These are phyloP conservation scores for Psephotus haematonotus DNA, from an alignment of 2,113 vertebrate species.

Conservation along the genomic window DNA sequence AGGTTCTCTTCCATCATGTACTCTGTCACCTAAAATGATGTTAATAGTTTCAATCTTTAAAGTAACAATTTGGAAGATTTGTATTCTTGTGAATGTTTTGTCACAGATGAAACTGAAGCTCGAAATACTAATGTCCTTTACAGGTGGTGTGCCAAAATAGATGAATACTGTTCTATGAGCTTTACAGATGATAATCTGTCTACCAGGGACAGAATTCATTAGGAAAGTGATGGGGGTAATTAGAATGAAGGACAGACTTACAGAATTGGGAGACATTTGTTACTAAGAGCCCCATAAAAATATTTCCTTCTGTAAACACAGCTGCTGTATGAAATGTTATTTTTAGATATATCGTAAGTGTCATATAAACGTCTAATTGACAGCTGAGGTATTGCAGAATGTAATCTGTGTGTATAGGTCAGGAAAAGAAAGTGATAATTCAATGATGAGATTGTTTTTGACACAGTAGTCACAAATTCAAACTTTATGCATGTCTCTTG, in stretches of 20 bases:
- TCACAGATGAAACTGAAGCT: neutral
- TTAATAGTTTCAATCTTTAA: neutral
- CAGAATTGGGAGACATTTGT: slow-evolving; percentile 61
- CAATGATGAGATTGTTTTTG: neutral
- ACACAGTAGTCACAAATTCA: neutral
- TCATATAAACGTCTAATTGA: slow-evolving; percentile 46
- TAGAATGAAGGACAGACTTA: slow-evolving; percentile 41
- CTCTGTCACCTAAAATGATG: neutral
- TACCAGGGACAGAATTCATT: slow-evolving; percentile 59
- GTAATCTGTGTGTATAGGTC: neutral
- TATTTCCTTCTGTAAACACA: slow-evolving; percentile 83
- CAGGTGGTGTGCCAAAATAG: slow-evolving; percentile 62
- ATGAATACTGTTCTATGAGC: slow-evolving; percentile 66
- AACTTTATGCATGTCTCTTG: neutral
- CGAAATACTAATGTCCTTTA: slow-evolving; percentile 65
- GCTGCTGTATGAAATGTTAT: slow-evolving; percentile 69
- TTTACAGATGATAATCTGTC: slow-evolving; percentile 56
- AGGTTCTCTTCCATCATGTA: neutral
- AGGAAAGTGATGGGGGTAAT: slow-evolving; percentile 56
- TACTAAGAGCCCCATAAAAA: slow-evolving; percentile 70
- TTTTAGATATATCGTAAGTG: slow-evolving; percentile 39
- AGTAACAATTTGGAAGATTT: neutral
- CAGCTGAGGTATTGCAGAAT: slow-evolving; percentile 4
- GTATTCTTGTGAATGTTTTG: neutral
- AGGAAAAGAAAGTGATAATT: slow-evolving; percentile 21